Conservation (phyloP, 2,797 vertebrate species). For the Sternotherus odoratus region DNA sequence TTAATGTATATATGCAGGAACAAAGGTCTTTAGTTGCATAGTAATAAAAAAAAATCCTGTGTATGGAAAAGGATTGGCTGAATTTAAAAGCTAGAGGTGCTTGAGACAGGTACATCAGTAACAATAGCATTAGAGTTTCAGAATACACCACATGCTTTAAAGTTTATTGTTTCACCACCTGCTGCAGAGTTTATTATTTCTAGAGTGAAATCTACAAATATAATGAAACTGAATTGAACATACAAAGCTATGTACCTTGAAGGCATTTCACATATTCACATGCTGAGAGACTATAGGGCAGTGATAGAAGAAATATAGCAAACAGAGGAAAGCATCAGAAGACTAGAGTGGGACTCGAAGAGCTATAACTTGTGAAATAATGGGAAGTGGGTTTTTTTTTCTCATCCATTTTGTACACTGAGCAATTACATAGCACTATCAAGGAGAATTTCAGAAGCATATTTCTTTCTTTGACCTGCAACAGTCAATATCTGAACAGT, state of each 20-base stretch:
- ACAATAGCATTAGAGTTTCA: slow-evolving; percentile 14
- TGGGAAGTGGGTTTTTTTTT: neutral
- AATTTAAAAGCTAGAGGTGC: slow-evolving; percentile 42
- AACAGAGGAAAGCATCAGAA: slow-evolving; percentile 46
- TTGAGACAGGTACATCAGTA: slow-evolving; percentile 38
- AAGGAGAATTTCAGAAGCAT: neutral
- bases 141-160: slow-evolving; percentile 34
- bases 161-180: slow-evolving; percentile 60
- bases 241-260: slow-evolving; percentile 68
- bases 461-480: neutral
- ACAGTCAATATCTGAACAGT: neutral
- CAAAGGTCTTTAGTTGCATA: neutral
- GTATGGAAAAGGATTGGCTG: neutral
- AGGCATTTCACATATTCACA: slow-evolving; percentile 67
- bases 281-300: slow-evolving; percentile 55
- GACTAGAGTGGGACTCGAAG: slow-evolving; percentile 35
- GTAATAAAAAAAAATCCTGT: neutral
- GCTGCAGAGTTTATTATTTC: slow-evolving; percentile 73
- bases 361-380: slow-evolving; percentile 44
- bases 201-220: slow-evolving; percentile 73
- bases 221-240: slow-evolving; percentile 73
- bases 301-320: slow-evolving; percentile 38
- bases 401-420: neutral
- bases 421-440: neutral
- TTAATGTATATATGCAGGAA: neutral